Evolutionary conservation across 2,113 vertebrate species (phyloP), one percentile per base, ranked within the genome.

Genomic region (Clarias gariepinus): DNA sequence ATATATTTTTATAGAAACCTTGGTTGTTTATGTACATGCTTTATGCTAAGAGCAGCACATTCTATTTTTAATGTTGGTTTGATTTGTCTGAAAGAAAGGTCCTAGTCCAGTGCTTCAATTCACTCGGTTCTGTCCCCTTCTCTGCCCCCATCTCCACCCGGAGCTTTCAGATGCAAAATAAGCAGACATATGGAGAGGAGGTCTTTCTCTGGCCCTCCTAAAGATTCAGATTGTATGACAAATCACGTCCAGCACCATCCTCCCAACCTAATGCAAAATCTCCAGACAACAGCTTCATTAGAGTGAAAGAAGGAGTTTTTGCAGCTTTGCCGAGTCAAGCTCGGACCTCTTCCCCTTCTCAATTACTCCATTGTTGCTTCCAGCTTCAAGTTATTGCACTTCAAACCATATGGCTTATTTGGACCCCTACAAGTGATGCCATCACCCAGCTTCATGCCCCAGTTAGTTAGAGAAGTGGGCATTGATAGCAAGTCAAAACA

Each of bases 191-290:
- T 95, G 95, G 95, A 92, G 93, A 92, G 95, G 95, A 95, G 95
- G 95, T 92, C 90, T 94, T 94, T 92, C 91, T 89, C 85, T 92
- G 76, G 91, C 91, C 92, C 93, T 94, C 94, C 94, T 95, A 95
- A 95, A 95, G 93, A 95, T 95, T 94, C 94, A 92, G 92, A 95
- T 95, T 95, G 94, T 95, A 94, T 95, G 95, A 95, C 95, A 95
- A 94, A 95, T 95, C 95, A 95, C 94, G 93, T 95, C 92, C 93
- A 90, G 89, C 81, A 71, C 90, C 85, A 89, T 87, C 91, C 61
- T 90, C 90, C 64, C 90, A 85, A 74, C 87, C 79, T 85, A 88
- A 86, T 81, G 81, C 90, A 76, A 81, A 87, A 85, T 89, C 86
- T 87, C 87, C 92, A 93, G 90, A 94, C 93, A 94, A 95, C 94